phyloP scores from a whole-genome alignment of 1,140 invertebrate genomes.

The Bradynema listronoti region DNA sequence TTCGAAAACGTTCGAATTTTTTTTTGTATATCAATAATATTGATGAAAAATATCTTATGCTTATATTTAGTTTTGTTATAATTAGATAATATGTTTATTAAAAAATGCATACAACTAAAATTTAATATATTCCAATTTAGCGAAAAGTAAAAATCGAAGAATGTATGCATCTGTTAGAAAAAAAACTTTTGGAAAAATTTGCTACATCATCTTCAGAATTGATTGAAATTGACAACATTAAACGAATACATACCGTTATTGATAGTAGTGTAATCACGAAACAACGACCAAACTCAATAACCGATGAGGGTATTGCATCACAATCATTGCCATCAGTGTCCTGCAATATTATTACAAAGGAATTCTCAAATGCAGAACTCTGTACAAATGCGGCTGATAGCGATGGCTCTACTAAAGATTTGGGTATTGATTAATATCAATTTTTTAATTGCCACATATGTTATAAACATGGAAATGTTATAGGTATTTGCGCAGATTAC shows the following conservation, averaged over 20 bases:
- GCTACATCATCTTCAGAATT: slow-evolving; percentile 26
- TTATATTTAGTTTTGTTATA: neutral
- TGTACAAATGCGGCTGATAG: no score
- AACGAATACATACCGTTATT: neutral
- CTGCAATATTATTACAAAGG: neutral
- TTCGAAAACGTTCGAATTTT: neutral
- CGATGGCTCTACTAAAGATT: no score
- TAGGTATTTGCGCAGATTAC: no score
- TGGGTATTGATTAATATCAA: no score
- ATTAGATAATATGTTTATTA: slow-evolving; percentile 4
- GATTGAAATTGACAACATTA: slow-evolving; percentile 11
- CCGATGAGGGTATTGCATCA: neutral
- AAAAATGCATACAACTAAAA: neutral
- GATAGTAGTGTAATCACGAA: neutral
- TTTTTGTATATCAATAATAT: neutral
- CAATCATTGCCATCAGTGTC: neutral
- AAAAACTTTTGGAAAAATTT: slow-evolving; percentile 18
- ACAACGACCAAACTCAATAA: neutral
- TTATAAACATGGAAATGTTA: no score
- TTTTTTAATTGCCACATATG: no score
- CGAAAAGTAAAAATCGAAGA: slow-evolving; percentile 48
- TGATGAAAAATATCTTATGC: neutral
- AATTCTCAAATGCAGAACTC: no score
- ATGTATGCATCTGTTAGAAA: slow-evolving; percentile 42
- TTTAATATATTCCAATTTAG: slow-evolving; percentile 28